Base-by-base conservation (phyloP, 1,140 invertebrate species). In the Campoletis sonorensis region DNA sequence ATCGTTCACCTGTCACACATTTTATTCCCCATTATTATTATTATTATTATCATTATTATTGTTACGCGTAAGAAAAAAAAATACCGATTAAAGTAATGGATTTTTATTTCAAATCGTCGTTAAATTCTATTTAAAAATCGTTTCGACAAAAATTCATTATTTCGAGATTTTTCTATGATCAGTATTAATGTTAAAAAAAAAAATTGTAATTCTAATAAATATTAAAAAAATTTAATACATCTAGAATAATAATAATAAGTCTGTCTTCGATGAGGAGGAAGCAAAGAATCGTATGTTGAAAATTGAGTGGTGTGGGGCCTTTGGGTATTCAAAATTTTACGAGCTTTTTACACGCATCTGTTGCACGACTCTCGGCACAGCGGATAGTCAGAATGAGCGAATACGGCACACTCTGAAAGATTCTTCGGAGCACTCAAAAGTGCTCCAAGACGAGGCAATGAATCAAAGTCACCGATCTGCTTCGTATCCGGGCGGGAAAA, bases 321-420 rank as follows among this genome's bases (percentile, higher is more conserved):
- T 5, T 77, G 75, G 30, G 54, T 77, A 77, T 77, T 77, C 23
- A 76, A 81, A 72, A 64, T 82, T 82, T 82, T 82, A 82, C 81
- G 81, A 82, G 1, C 37, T 18, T 73, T 79, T 68, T 79, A 82
- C 64, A 61, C 75, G 76, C 81, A 70, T 79, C 64, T 72, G 67
- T 75, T 54, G 73, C 71, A 79, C 79, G 51, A 72, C 7, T 78
- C 49, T 78, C 49, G 33, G 58, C 23, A 61, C 23, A 67, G 37
- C 58, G 58, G 33, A 78, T 67, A 78, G 37, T 21, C 33, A 21
- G n/a, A 61, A n/a, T 33, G 67, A 70, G 30, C 2, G 30, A 70
- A 70, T 33, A 27, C 30, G 67, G 67, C 67, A 64, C 61, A 64
- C 61, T 27, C 30, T 77, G 73, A 8, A 45, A 45, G 54, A 30